Percentiles rank a stretch among this genome's conserved stretches.
Conservation (phyloP, 1,140 invertebrate genomes). For the Pemphigus obesinymphae region DNA sequence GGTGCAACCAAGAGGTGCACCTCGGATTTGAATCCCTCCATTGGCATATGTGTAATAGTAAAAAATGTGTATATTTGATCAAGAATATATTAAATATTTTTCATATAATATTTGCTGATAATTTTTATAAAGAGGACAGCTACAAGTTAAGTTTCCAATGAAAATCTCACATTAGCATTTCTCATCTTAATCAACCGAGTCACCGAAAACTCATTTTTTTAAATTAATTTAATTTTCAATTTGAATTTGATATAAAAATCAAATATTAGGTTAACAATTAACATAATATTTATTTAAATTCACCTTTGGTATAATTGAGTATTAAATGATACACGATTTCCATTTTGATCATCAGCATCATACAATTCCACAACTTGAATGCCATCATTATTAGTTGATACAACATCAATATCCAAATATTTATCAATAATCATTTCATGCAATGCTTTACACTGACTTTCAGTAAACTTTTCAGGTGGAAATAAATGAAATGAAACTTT, state of each 20-base stretch:
- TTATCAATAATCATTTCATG: constrained; percentile 3
- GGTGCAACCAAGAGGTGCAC: no score
- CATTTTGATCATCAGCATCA: not conserved
- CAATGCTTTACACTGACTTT: not conserved
- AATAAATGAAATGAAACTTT: constrained; percentile 32
- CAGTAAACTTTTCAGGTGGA: not conserved
- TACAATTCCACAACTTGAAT: constrained; percentile 17
- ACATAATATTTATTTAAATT: not conserved
- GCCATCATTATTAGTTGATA: not conserved
- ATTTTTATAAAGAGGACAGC: no score
- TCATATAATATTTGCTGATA: no score
- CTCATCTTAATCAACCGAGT: no score
- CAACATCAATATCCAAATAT: not conserved
- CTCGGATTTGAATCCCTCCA: no score
- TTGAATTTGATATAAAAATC: not conserved
- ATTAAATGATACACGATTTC: not conserved
- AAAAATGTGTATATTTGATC: no score
- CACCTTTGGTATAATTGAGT: constrained; percentile 29
- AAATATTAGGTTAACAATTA: not conserved
- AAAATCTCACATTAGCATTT: no score
- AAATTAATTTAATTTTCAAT: no score
- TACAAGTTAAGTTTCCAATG: no score
- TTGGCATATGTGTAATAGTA: no score
- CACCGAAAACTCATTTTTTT: not conserved
- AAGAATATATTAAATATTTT: no score